phyloP scores from a whole-genome alignment of 2,113 vertebrate species.

The Cyprinus carpio region DNA sequence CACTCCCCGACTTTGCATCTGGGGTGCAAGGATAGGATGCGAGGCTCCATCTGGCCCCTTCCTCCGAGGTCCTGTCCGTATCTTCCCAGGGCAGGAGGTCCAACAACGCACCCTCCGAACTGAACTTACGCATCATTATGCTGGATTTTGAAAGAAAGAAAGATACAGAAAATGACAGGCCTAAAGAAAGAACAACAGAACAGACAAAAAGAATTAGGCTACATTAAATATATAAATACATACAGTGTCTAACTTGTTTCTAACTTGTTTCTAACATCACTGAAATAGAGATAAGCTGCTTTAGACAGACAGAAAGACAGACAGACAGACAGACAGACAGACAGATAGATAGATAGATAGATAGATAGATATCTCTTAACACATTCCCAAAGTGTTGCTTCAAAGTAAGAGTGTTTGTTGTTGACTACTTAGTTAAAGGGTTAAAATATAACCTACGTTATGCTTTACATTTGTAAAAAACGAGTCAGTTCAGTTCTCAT shows the following conservation, averaged over 20 bases:
- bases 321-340: too few relatives aligned
- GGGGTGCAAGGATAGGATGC: conserved; percentile 27
- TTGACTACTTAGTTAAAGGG: neutral
- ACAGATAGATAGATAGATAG: too few relatives aligned
- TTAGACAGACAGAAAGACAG: neutral
- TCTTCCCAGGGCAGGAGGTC: conserved; percentile 66
- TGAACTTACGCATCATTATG: conserved; percentile 71
- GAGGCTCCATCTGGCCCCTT: neutral
- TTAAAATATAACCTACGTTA: conserved; percentile 16
- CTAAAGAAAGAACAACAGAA: conserved; percentile 4
- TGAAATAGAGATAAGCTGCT: too few relatives aligned
- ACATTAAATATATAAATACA: neutral
- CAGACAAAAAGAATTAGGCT: neutral
- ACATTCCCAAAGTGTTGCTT: neutral
- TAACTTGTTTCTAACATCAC: too few relatives aligned
- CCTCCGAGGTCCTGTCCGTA: neutral
- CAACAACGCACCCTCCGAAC: conserved; percentile 74
- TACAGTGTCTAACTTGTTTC: too few relatives aligned
- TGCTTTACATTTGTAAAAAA: neutral
- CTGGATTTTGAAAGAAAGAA: conserved; percentile 2
- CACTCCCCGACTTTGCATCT: accelerated
- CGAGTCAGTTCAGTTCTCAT: neutral
- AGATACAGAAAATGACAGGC: neutral
- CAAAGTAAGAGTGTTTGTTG: neutral
- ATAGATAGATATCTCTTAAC: neutral